Conservation (phyloP, 2,888 invertebrate species). For the Muscina levida region DNA sequence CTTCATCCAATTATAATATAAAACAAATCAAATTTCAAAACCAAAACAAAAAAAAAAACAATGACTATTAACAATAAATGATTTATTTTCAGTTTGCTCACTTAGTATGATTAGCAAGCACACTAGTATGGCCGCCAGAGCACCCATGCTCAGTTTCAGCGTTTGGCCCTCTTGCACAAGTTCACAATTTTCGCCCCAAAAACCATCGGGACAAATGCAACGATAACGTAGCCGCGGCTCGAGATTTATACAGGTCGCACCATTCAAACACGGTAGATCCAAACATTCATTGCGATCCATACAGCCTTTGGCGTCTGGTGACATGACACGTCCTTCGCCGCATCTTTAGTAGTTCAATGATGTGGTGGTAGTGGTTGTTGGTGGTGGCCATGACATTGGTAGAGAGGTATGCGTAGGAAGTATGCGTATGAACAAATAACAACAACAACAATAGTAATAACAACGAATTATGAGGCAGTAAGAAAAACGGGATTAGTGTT, state of each 20-base stretch:
- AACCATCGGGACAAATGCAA: slow-evolving; percentile 95
- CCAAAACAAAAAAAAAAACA: too few relatives aligned
- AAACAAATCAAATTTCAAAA: too few relatives aligned
- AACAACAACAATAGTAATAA: slow-evolving; percentile 43
- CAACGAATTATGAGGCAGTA: slow-evolving; percentile 38
- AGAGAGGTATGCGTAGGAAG: slow-evolving; percentile 29
- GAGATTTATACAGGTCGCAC: slow-evolving; percentile 94
- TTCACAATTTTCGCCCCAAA: slow-evolving; percentile 97
- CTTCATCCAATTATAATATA: background rate
- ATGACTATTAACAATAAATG: slow-evolving; percentile 33
- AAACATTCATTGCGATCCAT: slow-evolving; percentile 97
- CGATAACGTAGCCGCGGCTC: slow-evolving; percentile 92
- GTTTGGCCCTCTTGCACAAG: slow-evolving; percentile 96
- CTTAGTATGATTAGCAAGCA: slow-evolving; percentile 97
- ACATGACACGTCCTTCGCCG: slow-evolving; percentile 94
- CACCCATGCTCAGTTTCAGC: slow-evolving; percentile 97
- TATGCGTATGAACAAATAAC: slow-evolving; percentile 48
- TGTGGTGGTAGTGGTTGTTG: slow-evolving; percentile 12
- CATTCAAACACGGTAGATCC: slow-evolving; percentile 95
- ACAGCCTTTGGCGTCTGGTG: slow-evolving; percentile 94
- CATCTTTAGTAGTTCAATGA: slow-evolving; percentile 83
- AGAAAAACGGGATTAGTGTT: slow-evolving; percentile 20
- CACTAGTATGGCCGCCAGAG: slow-evolving; percentile 97
- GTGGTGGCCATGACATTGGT: slow-evolving; percentile 40
- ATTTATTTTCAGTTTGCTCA: slow-evolving; percentile 83